phyloP scores from a whole-genome alignment of 2,113 vertebrate species.

The Pseudopodoces humilis region DNA sequence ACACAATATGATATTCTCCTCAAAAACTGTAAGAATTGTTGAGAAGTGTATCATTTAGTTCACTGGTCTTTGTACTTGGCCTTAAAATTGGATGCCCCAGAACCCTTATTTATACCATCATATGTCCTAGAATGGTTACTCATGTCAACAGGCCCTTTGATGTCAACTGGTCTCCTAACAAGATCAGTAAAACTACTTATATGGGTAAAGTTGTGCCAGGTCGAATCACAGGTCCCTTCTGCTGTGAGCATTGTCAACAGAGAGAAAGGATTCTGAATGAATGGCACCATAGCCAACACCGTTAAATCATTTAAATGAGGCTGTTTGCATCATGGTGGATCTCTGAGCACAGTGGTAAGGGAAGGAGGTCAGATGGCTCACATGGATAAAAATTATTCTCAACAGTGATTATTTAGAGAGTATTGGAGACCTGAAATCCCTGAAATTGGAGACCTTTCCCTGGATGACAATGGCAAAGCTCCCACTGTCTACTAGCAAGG shows the following conservation, averaged over 20 bases:
- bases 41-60: neutral
- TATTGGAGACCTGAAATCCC: neutral
- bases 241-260: neutral
- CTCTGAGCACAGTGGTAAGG: neutral
- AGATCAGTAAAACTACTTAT: neutral
- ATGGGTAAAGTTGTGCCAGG: neutral
- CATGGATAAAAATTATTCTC: neutral
- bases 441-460: neutral
- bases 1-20: neutral
- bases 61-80: neutral
- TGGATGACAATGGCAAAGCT: slow-evolving; percentile 39
- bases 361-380: slow-evolving; percentile 3
- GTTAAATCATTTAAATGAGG: neutral
- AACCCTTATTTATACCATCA: neutral
- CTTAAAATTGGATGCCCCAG: neutral
- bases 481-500: neutral
- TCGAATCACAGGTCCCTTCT: neutral
- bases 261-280: neutral
- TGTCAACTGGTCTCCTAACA: neutral
- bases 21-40: neutral
- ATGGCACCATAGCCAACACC: neutral
- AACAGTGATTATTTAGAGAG: neutral
- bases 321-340: neutral
- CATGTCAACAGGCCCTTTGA: neutral
- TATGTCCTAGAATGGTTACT: neutral